A percentile compares a stretch with the other conserved stretches of the same genome.
These are phyloP conservation scores for Apodemia hepburni DNA, from an alignment of 2,888 invertebrate species.

Conservation along the genomic window DNA sequence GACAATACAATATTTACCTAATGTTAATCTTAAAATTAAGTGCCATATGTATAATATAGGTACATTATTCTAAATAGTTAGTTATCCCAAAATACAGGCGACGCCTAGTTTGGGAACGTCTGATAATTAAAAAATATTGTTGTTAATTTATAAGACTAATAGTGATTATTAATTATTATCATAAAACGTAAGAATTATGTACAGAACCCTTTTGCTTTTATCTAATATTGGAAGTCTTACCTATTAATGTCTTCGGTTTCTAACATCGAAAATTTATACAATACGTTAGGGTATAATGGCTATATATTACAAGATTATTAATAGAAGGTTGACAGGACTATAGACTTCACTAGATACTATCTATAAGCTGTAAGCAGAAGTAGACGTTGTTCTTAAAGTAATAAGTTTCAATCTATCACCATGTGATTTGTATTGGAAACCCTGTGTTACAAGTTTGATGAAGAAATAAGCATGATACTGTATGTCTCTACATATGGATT, in stretches of 20 bases:
- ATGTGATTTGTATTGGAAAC: not conserved
- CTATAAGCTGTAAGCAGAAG: not conserved
- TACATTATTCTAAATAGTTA: too few species aligned
- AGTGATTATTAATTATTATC: too few species aligned
- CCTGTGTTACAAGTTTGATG: not conserved
- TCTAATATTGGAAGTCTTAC: not conserved
- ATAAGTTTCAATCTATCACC: constrained; percentile 4
- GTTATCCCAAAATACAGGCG: too few species aligned
- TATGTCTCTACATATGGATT: not conserved
- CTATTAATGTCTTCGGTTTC: constrained; percentile 11
- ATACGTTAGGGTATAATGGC: constrained; percentile 16
- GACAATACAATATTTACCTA: too few species aligned
- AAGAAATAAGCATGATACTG: constrained; percentile 9
- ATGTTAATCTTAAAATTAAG: too few species aligned
- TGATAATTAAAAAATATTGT: too few species aligned
- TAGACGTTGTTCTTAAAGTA: not conserved
- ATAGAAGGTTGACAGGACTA: constrained; percentile 21
- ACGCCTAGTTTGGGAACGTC: too few species aligned
- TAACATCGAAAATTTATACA: constrained; percentile 5
- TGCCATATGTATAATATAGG: too few species aligned
- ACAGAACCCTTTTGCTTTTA: constrained; percentile 17
- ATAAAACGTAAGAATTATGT: not conserved
- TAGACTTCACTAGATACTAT: constrained; percentile 18
- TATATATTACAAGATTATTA: constrained; percentile 24
- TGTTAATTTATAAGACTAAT: too few species aligned